Conservation (phyloP, 37 sponge, comb jelly and placozoan species). For the Haliclona indistincta region DNA sequence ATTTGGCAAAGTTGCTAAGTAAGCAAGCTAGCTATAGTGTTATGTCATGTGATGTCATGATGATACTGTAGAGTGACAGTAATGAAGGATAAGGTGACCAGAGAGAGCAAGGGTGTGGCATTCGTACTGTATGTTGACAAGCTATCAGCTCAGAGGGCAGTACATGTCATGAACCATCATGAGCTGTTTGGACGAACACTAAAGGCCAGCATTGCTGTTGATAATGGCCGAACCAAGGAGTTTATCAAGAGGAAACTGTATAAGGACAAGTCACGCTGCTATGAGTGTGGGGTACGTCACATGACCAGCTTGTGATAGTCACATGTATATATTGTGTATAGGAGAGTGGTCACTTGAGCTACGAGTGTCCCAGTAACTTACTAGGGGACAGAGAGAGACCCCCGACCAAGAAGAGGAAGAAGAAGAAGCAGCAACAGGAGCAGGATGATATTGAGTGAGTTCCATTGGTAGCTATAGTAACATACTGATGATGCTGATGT, state of each 20-base stretch:
- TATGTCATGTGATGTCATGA: background rate
- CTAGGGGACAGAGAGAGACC: constrained; percentile 89
- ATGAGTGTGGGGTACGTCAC: constrained; percentile 86
- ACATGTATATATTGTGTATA: background rate
- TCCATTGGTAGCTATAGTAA: background rate
- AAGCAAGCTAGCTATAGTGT: no score
- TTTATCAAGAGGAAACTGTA: constrained; percentile 85
- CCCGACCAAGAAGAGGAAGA: constrained; percentile 67
- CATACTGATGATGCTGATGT: constrained; percentile 19
- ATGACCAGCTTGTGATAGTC: background rate
- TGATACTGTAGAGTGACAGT: constrained; percentile 59
- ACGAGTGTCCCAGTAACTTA: constrained; percentile 77
- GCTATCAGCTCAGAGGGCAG: constrained; percentile 66
- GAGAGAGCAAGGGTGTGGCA: constrained; percentile 92
- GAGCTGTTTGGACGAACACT: constrained; percentile 93
- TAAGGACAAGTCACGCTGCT: constrained; percentile 86
- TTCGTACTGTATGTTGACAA: constrained; percentile 88
- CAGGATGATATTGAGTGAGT: constrained; percentile 5
- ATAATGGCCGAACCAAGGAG: constrained; percentile 90
- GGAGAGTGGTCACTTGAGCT: constrained; percentile 95
- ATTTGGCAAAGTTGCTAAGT: constrained; percentile 85
- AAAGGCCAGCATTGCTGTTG: constrained; percentile 83
- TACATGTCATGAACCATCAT: constrained; percentile 75
- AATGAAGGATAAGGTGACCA: constrained; percentile 64
- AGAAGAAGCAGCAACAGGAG: constrained; percentile 35